These are phyloP conservation scores for Asobara japonica DNA, from an alignment of 1,140 invertebrate species.

Conservation along the genomic window DNA sequence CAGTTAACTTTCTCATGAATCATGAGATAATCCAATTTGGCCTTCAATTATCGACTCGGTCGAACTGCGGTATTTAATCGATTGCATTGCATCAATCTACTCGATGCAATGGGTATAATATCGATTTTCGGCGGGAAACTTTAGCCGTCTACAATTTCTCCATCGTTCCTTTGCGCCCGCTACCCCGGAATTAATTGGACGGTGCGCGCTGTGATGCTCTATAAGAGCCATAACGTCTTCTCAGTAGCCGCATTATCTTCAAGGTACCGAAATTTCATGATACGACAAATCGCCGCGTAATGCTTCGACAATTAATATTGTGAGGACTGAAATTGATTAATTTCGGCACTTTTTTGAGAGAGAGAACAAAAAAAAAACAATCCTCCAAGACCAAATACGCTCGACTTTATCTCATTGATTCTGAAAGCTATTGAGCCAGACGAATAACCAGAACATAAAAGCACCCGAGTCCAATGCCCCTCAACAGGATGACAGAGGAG, in stretches of 20 bases:
- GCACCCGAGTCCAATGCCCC: background rate
- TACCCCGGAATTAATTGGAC: background rate
- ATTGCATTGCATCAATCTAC: conserved; percentile 29
- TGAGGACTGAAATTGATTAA: background rate
- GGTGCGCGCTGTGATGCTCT: background rate
- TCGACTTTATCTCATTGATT: background rate
- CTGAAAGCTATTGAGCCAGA: background rate
- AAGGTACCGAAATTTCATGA: background rate
- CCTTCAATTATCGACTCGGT: conserved; percentile 30
- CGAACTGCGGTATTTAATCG: conserved; percentile 27
- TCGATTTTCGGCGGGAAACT: conserved; percentile 15
- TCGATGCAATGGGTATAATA: background rate
- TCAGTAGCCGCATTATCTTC: background rate
- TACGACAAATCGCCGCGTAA: background rate
- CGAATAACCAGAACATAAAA: background rate
- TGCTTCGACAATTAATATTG: background rate
- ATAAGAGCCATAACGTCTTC: background rate
- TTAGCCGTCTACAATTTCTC: background rate
- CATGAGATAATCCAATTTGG: conserved; percentile 27
- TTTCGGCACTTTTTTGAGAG: background rate
- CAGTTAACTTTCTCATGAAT: conserved; percentile 16
- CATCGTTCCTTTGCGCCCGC: background rate
- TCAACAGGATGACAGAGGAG: background rate
- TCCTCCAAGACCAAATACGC: background rate
- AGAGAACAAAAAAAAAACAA: background rate